Base-by-base conservation (phyloP, 1,140 invertebrate species). In the Neoseiulus cucumeris region DNA sequence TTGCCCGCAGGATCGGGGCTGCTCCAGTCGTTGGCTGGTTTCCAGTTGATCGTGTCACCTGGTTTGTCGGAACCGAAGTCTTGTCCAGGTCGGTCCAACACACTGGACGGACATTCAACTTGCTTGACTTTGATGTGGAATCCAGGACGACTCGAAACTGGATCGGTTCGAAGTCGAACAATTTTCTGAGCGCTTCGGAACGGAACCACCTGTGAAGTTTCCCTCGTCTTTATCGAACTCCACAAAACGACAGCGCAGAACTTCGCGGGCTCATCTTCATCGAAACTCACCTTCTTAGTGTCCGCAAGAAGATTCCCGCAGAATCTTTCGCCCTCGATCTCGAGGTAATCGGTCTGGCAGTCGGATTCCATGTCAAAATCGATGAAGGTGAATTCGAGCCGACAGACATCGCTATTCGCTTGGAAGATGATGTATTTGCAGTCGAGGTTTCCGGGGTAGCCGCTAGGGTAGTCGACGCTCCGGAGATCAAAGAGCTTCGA, bases 71-170 rank as follows among this genome's bases (percentile, higher is more conserved):
- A 9, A n/a, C 33, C 51, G 33, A 59, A 59, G 17, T 25, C 51
- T 25, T 33, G 25, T 17, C 17, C 51, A 20, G 51, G 25, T 59
- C 33, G 14, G 22, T 59, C 51, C 1, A 33, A 20, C 1, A 59
- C 51, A 59, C 51, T 59, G 1, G 51, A 59, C 2, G 51, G 51
- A 59, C 72, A 72, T 33, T 71, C 70, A 1, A 72, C 51, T 33
- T 72, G 72, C 25, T 70, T 65, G 7, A 69, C 69, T 64, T 66
- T 45, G 22, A 72, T 68, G 12, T 67, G 42, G 33, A 72, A 72
- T 30, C 72, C 72, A 0, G 67, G 64, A 30, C 68, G 51, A 0
- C 67, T 65, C 12, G 67, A 64, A 9, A 66, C 66, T 0, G 66
- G 47, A 68, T 72, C 70, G 12, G 70, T 68, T 22, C 68, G 68